Conservation (phyloP, 2,888 invertebrate species). For the Uropetala carovei region DNA sequence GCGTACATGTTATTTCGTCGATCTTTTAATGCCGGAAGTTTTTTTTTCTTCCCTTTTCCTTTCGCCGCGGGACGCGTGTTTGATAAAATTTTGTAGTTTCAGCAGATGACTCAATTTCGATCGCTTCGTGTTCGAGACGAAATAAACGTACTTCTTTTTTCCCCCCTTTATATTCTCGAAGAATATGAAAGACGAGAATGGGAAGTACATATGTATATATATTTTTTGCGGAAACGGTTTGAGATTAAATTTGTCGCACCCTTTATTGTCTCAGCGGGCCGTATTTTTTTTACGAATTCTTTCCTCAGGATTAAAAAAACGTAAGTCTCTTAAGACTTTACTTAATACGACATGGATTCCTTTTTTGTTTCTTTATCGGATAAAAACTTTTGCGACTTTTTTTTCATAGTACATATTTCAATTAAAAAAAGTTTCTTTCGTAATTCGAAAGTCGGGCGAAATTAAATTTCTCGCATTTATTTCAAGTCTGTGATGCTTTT, state of each 20-base stretch:
- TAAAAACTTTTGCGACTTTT: not conserved
- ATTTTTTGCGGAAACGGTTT: not conserved
- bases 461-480: too few relatives aligned
- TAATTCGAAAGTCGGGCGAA: too few relatives aligned
- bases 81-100: not conserved
- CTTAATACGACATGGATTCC: too few relatives aligned
- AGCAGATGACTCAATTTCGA: conserved; percentile 6
- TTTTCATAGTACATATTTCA: not conserved
- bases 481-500: not conserved
- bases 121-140: not conserved
- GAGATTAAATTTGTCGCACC: too few relatives aligned
- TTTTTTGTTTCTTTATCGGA: too few relatives aligned
- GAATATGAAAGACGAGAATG: not conserved
- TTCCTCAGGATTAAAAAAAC: too few relatives aligned
- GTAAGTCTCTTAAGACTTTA: too few relatives aligned
- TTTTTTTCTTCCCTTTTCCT: not conserved
- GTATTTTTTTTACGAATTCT: too few relatives aligned
- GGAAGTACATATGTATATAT: not conserved
- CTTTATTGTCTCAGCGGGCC: too few relatives aligned
- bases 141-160: not conserved
- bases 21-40: not conserved
- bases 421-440: not conserved
- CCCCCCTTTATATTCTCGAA: not conserved
- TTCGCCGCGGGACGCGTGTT: not conserved
- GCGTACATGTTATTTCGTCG: not conserved